Evolutionary conservation across 2,888 invertebrate species (phyloP).

Genomic region (Mesoligia furuncula): DNA sequence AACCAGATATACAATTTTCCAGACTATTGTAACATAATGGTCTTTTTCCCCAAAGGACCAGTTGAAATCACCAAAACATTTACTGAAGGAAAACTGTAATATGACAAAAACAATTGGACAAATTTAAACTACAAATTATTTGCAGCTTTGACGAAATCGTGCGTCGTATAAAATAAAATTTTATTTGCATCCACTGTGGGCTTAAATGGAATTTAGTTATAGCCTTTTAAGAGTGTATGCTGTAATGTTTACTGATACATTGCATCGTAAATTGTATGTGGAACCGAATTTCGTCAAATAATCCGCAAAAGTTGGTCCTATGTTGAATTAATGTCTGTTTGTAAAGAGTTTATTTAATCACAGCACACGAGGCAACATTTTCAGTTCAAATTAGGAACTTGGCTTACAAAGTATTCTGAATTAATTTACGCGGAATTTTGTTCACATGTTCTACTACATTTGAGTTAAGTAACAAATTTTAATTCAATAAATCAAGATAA

Average conservation of each 20-base stretch:
- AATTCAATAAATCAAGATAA: conserved; percentile 37
- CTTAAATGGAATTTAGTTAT: conserved; percentile 38
- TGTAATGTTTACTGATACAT: conserved; percentile 33
- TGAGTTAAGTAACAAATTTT: conserved; percentile 25
- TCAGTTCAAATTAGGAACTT: conserved; percentile 51
- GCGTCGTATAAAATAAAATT: conserved; percentile 37
- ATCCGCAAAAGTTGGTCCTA: conserved; percentile 37
- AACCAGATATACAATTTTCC: background rate
- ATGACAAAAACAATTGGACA: background rate
- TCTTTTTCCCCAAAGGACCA: background rate
- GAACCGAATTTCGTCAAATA: conserved; percentile 33
- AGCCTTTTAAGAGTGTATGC: conserved; percentile 34
- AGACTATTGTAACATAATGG: background rate
- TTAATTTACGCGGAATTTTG: conserved; percentile 50
- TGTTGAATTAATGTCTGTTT: conserved; percentile 47
- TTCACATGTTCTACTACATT: conserved; percentile 23
- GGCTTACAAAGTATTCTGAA: conserved; percentile 47
- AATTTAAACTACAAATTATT: conserved; percentile 11
- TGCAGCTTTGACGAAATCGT: conserved; percentile 29
- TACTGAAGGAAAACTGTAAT: conserved; percentile 6
- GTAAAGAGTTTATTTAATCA: conserved; percentile 53
- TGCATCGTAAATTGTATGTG: conserved; percentile 13
- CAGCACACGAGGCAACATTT: conserved; percentile 42
- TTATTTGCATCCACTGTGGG: conserved; percentile 38
- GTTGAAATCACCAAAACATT: background rate